Conservation (phyloP, 2,888 invertebrate genomes). For the Troilus luridus region DNA sequence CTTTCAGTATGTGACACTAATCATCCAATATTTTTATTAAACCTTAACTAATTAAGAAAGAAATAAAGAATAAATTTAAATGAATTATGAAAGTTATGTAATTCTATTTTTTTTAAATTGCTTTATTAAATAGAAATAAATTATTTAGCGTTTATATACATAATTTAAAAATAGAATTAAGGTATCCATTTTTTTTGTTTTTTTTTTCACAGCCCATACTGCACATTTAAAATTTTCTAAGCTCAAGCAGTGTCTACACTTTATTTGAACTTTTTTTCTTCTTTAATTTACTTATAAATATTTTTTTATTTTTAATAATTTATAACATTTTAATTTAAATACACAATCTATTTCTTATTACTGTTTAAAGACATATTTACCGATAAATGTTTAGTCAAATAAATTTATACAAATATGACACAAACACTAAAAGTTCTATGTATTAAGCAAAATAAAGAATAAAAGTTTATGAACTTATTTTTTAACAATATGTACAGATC, state of each 20-base stretch:
- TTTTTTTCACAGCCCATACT: constrained; percentile 45
- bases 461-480: not conserved
- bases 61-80: not conserved
- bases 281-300: not conserved
- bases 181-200: constrained; percentile 9
- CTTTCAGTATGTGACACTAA: not conserved
- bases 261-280: constrained; percentile 40
- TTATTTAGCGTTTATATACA: constrained; percentile 24
- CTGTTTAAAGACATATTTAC: constrained; percentile 56
- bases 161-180: constrained; percentile 35
- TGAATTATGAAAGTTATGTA: not conserved
- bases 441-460: constrained; percentile 15
- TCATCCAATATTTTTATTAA: not conserved
- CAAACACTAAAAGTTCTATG: not conserved
- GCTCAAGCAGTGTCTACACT: constrained; percentile 45
- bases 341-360: constrained; percentile 39
- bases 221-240: constrained; percentile 33
- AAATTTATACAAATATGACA: constrained; percentile 32
- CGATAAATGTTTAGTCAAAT: constrained; percentile 51
- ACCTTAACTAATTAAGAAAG: not conserved
- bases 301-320: not conserved
- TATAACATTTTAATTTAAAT: constrained; percentile 16
- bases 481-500: constrained; percentile 30
- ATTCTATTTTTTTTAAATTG: not conserved
- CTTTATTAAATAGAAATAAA: not conserved